Base-by-base conservation (phyloP, 2,113 vertebrate species). In the Archocentrus centrarchus region DNA sequence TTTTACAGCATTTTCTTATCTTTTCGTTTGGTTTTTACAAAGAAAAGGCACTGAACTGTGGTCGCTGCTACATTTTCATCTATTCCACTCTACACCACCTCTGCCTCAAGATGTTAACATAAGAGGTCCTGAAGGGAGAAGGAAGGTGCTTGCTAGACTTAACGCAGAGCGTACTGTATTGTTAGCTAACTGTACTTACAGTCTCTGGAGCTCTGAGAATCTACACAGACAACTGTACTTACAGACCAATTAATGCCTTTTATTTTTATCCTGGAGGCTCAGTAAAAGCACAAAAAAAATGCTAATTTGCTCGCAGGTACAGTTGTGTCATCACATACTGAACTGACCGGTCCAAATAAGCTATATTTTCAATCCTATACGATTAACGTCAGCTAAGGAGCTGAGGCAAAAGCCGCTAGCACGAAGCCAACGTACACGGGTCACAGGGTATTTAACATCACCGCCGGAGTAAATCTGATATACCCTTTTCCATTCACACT, bases 401-500 rank as follows among this genome's bases (percentile, higher is more conserved):
- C 47, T 47, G 6, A 75, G 59, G 37, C 24, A 57, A 61, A 15
- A 11, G 22, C 8, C 30, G 47, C 24, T 14, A 37, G 27, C 7
- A 15, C 3, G 50, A 41, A 44, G 27, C 47, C 39, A 15, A 11
- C 24, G 20, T 44, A 68, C 47, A 73, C 37, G 32, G 79, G 20
- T 63, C 75, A 79, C 44, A 22, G 41, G 20, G 60, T 81, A 59
- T 86, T 84, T 77, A 70, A 81, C 53, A 14, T 66, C n/a, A 58
- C 62, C 77, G 60, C 76, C 55, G 2, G 41, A 60, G 11, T 18
- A 62, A 90, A 88, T 53, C 85, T 85, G n/a, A 60, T 35, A 18
- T 68, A 50, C 14, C 50, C 75, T 30, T 79, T 84, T 82, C 77
- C 91, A 79, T 79, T 87, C 62, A 75, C 59, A 81, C 60, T 20